These are phyloP conservation scores for Melipona bicolor DNA, from an alignment of 2,888 invertebrate genomes.

Conservation along the genomic window DNA sequence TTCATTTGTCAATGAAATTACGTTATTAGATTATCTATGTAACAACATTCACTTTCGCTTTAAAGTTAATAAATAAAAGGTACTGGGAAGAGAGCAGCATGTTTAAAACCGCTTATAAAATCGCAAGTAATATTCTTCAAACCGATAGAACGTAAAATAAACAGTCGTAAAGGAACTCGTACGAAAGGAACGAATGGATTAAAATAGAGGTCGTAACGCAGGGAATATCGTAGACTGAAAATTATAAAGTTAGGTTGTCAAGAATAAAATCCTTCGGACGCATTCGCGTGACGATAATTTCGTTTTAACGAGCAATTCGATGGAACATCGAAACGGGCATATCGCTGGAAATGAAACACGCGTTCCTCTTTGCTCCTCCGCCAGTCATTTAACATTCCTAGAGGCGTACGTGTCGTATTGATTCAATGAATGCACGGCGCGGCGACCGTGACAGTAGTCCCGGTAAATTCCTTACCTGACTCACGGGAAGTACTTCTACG, in stretches of 20 bases:
- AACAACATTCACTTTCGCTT: not conserved
- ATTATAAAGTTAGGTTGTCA: not conserved
- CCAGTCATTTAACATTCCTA: constrained; percentile 71
- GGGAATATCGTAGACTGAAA: not conserved
- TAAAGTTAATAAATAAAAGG: too few species aligned
- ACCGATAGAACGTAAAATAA: not conserved
- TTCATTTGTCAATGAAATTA: too few species aligned
- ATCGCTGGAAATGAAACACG: constrained; percentile 45
- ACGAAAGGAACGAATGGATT: not conserved
- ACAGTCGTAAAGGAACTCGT: not conserved
- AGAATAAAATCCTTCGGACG: not conserved
- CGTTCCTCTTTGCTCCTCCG: constrained; percentile 57
- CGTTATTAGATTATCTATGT: not conserved
- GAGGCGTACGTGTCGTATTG: constrained; percentile 74
- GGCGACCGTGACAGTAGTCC: constrained; percentile 60
- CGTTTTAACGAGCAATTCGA: constrained; percentile 32
- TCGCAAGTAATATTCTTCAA: too few species aligned
- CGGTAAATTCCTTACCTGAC: constrained; percentile 76
- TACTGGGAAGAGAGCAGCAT: too few species aligned
- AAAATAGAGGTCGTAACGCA: not conserved
- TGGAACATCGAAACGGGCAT: constrained; percentile 26
- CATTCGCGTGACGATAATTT: constrained; percentile 24
- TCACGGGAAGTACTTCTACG: constrained; percentile 76
- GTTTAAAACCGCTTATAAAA: too few species aligned
- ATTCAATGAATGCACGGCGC: constrained; percentile 67